Conservation (phyloP, 2,888 invertebrate genomes). For the Hyalella azteca region DNA sequence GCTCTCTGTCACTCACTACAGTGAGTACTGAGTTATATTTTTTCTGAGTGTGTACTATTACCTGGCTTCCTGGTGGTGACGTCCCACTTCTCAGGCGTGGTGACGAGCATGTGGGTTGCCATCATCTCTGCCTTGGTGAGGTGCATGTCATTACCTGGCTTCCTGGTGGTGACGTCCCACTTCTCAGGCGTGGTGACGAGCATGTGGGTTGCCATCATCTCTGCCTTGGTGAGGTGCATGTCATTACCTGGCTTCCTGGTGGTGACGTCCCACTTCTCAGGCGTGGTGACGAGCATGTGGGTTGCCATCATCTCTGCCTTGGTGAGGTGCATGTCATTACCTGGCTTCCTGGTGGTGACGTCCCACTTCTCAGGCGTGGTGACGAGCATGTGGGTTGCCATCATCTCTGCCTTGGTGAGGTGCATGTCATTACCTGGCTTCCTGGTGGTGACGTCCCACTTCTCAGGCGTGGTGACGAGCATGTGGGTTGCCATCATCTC, state of each 20-base stretch:
- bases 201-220: conserved; percentile 96
- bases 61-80: conserved; percentile 95
- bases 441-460: conserved; percentile 99
- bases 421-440: conserved; percentile 98
- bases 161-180: conserved; percentile 99
- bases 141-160: conserved; percentile 96
- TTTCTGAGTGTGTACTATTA: too few species aligned
- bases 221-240: conserved; percentile 93
- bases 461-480: conserved; percentile 98
- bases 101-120: conserved; percentile 97
- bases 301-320: conserved; percentile 93
- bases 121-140: conserved; percentile 91
- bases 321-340: conserved; percentile 95
- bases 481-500: conserved; percentile 97
- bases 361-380: conserved; percentile 99
- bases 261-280: conserved; percentile 99
- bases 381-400: conserved; percentile 95
- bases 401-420: conserved; percentile 89
- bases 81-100: conserved; percentile 99
- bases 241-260: conserved; percentile 95
- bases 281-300: conserved; percentile 97
- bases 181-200: conserved; percentile 99
- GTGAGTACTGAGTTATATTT: too few species aligned
- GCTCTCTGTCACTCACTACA: too few species aligned
- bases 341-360: conserved; percentile 94